Conservation (phyloP, 2,113 vertebrate genomes). For the Edolisoma coerulescens region DNA sequence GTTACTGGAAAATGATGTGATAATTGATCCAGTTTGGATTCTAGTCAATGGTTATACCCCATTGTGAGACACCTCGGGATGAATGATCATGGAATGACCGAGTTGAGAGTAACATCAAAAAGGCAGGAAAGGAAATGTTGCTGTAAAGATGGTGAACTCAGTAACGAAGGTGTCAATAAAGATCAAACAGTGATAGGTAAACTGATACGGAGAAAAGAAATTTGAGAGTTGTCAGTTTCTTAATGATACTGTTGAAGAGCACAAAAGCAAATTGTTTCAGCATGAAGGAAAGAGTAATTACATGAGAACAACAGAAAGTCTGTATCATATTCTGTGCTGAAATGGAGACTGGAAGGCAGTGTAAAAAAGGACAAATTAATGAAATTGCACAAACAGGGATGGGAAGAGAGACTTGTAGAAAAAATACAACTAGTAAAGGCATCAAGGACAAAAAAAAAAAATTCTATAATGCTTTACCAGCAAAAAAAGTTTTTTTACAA, state of each 20-base stretch:
- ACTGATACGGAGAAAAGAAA: background rate
- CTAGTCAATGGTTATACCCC: background rate
- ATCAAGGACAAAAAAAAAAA: background rate
- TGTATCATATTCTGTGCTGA: background rate
- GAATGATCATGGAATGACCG: background rate
- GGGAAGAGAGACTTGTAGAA: background rate
- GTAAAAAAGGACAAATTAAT: background rate
- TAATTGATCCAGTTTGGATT: background rate
- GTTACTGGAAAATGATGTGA: background rate
- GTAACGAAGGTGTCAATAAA: background rate
- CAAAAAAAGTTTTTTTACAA: background rate
- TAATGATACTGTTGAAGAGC: background rate
- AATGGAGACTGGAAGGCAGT: background rate
- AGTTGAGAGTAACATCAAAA: background rate
- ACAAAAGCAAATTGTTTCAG: background rate
- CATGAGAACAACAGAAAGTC: background rate
- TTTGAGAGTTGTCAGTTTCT: background rate
- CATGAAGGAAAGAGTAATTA: background rate
- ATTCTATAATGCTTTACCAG: background rate
- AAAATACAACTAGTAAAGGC: background rate
- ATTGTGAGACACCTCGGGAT: background rate
- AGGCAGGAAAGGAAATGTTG: background rate
- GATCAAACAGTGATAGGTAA: background rate
- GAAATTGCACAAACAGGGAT: background rate
- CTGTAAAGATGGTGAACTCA: background rate